Base-by-base conservation (phyloP, 2,888 invertebrate species). In the Agonopterix subpropinquella region DNA sequence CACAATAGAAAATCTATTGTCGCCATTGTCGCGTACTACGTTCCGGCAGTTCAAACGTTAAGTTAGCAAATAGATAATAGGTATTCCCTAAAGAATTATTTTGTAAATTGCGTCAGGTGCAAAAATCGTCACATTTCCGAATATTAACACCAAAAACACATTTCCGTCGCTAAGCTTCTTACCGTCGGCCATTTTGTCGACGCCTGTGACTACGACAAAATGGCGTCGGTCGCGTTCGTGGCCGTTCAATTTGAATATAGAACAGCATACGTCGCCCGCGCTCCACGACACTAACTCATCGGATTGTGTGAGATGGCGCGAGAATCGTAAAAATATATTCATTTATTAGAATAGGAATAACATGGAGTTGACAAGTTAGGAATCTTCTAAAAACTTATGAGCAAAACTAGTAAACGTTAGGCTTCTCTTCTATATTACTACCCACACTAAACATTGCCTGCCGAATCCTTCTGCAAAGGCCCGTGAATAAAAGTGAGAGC, bases 211-310 rank as follows among this genome's bases (percentile, higher is more conserved):
- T 74, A 80, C 77, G 73, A 79, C 82, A 85, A 84, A 85, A 86
- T 85, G 85, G 84, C 82, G 78, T 66, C 74, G 73, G 74, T 77
- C 77, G 71, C 61, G 70, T 70, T 72, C 68, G 63, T 62, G 69
- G 66, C 68, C 74, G 78, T 86, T 82, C 83, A 85, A 86, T 86
- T 86, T 86, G 86, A 86, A 86, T 86, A 86, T 85, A 85, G 82
- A 85, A 75, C 83, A 86, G 85, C 86, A 86, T 86, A 86, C 86
- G 86, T 86, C 84, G 78, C 82, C 73, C 73, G 79, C 77, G 83
- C 77, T 77, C 80, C 71, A 65, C 65, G 77, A 77, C 80, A 77
- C 75, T 86, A 82, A 87, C 83, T 87, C 87, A 87, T 87, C 83
- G 86, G 86, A 87, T 86, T 83, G 79, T 70, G 77, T 70, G 79